phyloP scores from a whole-genome alignment of 2,888 invertebrate genomes.

The Xestoiulus laeticollis region DNA sequence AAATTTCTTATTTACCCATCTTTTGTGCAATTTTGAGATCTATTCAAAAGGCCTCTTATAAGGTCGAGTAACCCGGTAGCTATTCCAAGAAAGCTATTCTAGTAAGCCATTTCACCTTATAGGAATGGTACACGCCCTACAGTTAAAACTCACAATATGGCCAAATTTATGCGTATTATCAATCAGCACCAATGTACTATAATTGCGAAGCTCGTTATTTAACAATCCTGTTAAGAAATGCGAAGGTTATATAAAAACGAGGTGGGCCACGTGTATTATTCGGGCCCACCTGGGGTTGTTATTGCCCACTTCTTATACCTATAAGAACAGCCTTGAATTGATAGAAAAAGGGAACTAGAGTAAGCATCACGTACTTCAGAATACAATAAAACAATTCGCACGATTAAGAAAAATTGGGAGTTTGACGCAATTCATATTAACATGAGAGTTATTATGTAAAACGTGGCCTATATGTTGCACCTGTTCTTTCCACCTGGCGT shows the following conservation, averaged over 20 bases:
- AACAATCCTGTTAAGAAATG: neutral
- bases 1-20: neutral
- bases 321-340: neutral
- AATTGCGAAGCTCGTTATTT: neutral
- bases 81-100: too few species aligned
- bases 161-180: neutral
- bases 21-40: neutral
- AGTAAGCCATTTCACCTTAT: too few species aligned
- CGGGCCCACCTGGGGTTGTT: neutral
- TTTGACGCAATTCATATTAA: neutral
- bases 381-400: neutral
- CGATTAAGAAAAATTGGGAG: conserved; percentile 13
- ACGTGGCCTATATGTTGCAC: neutral
- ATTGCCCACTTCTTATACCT: neutral
- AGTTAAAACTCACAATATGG: neutral
- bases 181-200: neutral
- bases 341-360: neutral
- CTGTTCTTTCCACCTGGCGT: neutral
- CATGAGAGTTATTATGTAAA: neutral
- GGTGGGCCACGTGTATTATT: neutral
- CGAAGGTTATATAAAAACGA: neutral
- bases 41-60: too few species aligned
- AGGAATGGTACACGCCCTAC: neutral
- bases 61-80: too few species aligned
- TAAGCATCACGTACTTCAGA: neutral